phyloP scores from a whole-genome alignment of 2,797 vertebrate genomes.

The Sebastes itinus region DNA sequence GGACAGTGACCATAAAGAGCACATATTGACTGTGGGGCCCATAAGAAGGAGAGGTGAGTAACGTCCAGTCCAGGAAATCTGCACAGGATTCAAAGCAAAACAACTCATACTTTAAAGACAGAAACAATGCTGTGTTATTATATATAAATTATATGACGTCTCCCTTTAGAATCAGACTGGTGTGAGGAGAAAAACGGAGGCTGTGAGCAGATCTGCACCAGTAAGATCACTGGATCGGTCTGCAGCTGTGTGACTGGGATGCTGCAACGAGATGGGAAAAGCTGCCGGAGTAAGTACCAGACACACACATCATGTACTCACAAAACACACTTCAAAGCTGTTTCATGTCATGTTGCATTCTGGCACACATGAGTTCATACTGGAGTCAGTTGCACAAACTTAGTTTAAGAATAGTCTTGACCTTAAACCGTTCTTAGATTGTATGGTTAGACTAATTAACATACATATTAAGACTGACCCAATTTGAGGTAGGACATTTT shows the following conservation, averaged over 20 bases:
- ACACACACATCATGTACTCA: background rate
- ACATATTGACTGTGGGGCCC: slow-evolving; percentile 94
- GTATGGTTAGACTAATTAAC: too few species aligned
- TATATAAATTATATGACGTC: background rate
- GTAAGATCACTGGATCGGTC: slow-evolving; percentile 84
- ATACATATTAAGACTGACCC: too few species aligned
- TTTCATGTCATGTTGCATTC: background rate
- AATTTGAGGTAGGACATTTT: too few species aligned
- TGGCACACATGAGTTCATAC: background rate
- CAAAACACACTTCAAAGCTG: background rate
- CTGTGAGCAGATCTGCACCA: slow-evolving; percentile 97
- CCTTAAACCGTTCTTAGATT: too few species aligned
- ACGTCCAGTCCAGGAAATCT: background rate
- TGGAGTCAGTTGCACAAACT: too few species aligned
- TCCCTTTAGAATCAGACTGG: slow-evolving; percentile 88
- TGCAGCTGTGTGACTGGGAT: slow-evolving; percentile 97
- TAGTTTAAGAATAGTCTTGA: too few species aligned
- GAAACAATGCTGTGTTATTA: background rate
- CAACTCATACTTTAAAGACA: background rate
- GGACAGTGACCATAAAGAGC: slow-evolving; percentile 87
- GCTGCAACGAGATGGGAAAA: slow-evolving; percentile 91
- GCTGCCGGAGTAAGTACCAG: slow-evolving; percentile 86
- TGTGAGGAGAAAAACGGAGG: slow-evolving; percentile 92
- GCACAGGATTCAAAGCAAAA: background rate
- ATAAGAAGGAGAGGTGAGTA: slow-evolving; percentile 90